Percentiles rank a stretch among this genome's conserved stretches.
Evolutionary conservation across 2,888 invertebrate species (phyloP).

Genomic region (Callinectes sapidus): DNA sequence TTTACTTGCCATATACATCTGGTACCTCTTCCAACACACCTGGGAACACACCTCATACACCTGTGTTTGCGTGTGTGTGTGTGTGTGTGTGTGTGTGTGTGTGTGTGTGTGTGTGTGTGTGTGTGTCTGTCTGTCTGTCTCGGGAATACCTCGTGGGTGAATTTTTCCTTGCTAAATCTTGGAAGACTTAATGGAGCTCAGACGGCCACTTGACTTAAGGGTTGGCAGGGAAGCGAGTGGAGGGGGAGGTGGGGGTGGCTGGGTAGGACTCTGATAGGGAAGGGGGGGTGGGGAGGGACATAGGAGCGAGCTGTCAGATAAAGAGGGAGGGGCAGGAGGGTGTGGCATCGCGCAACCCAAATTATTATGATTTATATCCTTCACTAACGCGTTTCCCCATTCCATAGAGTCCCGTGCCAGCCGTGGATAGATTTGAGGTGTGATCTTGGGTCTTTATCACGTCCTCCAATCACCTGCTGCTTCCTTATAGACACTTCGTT

Average conservation of each 20-base stretch:
- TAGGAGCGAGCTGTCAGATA: not conserved
- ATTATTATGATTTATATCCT: not conserved
- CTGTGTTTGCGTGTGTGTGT: constrained; percentile 24
- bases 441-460: not conserved
- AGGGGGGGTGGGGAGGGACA: not conserved
- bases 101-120: constrained; percentile 36
- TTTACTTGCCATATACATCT: not conserved
- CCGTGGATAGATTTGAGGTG: not conserved
- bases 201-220: not conserved
- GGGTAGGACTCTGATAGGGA: not conserved
- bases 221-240: not conserved
- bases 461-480: no score
- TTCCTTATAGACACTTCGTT: no score
- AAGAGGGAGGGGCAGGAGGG: not conserved
- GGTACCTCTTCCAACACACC: not conserved
- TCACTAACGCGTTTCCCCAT: not conserved
- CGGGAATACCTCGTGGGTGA: not conserved
- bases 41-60: not conserved
- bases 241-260: not conserved
- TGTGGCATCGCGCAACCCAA: not conserved
- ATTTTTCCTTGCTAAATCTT: not conserved
- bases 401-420: not conserved
- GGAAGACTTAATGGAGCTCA: not conserved
- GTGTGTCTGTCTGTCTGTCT: not conserved
- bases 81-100: constrained; percentile 32